Conservation (phyloP, 2,797 vertebrate species). For the Bryconaethiops microstoma region DNA sequence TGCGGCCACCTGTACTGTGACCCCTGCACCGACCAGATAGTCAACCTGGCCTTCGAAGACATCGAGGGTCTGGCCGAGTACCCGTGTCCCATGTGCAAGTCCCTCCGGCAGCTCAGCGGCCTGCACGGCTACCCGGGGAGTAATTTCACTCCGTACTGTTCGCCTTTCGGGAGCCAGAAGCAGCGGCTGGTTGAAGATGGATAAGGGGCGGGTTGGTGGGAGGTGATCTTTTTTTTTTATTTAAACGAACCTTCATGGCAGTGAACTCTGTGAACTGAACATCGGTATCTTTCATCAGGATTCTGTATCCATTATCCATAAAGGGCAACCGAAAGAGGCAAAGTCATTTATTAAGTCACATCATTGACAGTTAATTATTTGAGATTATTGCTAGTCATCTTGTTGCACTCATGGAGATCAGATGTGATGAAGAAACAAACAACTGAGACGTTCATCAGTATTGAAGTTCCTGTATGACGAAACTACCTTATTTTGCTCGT, state of each 20-base stretch:
- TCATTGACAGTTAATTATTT: conserved; percentile 9
- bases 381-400: conserved; percentile 4
- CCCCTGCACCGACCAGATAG: conserved; percentile 80
- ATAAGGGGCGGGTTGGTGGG: conserved; percentile 57
- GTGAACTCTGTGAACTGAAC: background rate
- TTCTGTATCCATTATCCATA: conserved; percentile 13
- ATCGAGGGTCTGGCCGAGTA: conserved; percentile 82
- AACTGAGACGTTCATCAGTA: background rate
- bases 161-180: conserved; percentile 67
- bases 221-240: background rate
- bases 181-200: conserved; percentile 63
- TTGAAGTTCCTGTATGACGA: background rate
- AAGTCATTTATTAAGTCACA: conserved; percentile 14
- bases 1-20: conserved; percentile 81
- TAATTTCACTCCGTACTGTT: conserved; percentile 55
- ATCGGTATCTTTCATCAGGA: conserved; percentile 3
- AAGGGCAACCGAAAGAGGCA: background rate
- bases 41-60: conserved; percentile 83
- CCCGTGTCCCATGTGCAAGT: conserved; percentile 83
- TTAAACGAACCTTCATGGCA: background rate
- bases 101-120: conserved; percentile 71
- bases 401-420: conserved; percentile 2
- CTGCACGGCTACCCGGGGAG: conserved; percentile 56
- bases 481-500: background rate
- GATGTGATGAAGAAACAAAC: background rate